A percentile compares a stretch with the other conserved stretches of the same genome.
Evolutionary conservation across 2,797 vertebrate genomes (phyloP).

Genomic region (Sphenopsis melanotis): DNA sequence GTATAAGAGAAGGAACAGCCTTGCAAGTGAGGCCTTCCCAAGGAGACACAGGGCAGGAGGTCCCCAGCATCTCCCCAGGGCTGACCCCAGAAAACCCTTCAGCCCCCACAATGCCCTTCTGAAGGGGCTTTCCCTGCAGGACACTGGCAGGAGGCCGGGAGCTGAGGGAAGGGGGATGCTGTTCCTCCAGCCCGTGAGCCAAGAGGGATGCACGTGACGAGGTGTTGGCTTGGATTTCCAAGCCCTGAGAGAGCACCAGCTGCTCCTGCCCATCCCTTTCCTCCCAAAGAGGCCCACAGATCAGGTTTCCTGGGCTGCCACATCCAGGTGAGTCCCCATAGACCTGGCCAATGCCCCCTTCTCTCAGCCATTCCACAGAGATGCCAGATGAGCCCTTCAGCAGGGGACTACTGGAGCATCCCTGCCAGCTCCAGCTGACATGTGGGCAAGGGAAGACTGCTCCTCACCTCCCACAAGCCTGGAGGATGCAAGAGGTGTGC

Average conservation of each 20-base stretch:
- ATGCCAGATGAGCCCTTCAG: neutral
- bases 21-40: neutral
- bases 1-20: neutral
- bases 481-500: neutral
- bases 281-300: conserved; percentile 3
- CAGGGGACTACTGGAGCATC: neutral
- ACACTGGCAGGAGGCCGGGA: neutral
- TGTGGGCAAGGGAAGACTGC: fast-evolving
- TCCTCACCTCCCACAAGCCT: neutral
- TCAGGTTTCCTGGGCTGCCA: neutral
- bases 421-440: fast-evolving
- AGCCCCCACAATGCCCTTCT: neutral
- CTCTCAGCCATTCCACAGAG: neutral
- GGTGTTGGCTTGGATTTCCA: conserved; percentile 40
- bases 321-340: neutral
- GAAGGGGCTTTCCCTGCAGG: neutral
- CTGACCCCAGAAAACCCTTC: neutral
- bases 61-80: neutral
- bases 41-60: neutral
- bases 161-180: neutral
- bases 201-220: neutral
- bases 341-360: neutral
- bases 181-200: neutral
- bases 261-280: conserved; percentile 57
- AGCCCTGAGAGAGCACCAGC: conserved; percentile 30